Evolutionary conservation across 1,140 invertebrate species (phyloP), one percentile per base, ranked within the genome.

Genomic region (Tribolium castaneum): DNA sequence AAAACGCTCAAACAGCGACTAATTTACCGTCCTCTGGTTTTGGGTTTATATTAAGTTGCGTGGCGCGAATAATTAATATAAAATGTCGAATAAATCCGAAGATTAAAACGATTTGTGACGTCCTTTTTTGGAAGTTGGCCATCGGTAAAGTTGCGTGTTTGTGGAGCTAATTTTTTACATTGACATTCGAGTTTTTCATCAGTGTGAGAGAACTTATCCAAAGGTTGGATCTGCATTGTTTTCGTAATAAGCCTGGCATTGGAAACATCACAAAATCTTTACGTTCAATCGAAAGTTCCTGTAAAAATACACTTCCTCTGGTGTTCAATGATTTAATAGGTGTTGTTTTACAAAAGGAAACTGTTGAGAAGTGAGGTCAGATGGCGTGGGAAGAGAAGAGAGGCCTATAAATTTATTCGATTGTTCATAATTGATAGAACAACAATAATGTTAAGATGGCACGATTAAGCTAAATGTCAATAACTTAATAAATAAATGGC

Each of bases 181-280:
- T 59, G 39, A 59, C 54, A 16, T 25, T 59, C 51, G 16, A 59
- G 9, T 59, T 59, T 59, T 59, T 59, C 54, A 52, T 52, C 16
- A 52, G 7, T 59, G 30, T 22, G 10, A 9, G 10, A 10, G 9
- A 25, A 19, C 19, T 3, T 22, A 59, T 19, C 14, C 22, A 59
- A 59, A 59, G 54, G 19, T 25, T 59, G 54, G 7, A 25, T 59
- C 54, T 59, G 54, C 19, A 59, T 59, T 59, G 54, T 59, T 59
- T 59, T 19, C 16, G 19, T 59, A 59, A 59, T 59, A n/a, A 59
- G 19, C 0, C 54, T 59, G 19, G n/a, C 54, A 59, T 59, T 59
- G 54, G 5, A 59, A 22, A 59, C 9, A 22, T 59, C 54, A 10
- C 19, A n/a, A 59, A 59, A 16, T n/a, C 19, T 59, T 22, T 59